These are phyloP conservation scores for Oophaga pumilio DNA, from an alignment of 2,113 vertebrate genomes.

Conservation along the genomic window DNA sequence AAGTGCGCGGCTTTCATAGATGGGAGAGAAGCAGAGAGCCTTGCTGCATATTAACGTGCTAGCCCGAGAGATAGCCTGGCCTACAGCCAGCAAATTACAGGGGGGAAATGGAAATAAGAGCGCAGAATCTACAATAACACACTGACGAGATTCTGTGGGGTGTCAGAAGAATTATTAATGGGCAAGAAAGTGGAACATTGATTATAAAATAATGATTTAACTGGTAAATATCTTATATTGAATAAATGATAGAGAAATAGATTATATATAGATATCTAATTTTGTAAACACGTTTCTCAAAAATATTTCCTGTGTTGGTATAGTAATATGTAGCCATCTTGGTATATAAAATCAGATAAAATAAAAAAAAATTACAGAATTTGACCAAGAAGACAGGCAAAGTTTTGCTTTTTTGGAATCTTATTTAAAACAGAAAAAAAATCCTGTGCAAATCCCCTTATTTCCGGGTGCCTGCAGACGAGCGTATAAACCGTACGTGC, in stretches of 20 bases:
- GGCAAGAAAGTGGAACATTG: background rate
- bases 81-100: slow-evolving; percentile 77
- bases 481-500: too few relatives aligned
- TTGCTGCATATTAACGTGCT: slow-evolving; percentile 68
- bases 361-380: too few relatives aligned
- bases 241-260: too few relatives aligned
- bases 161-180: background rate
- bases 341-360: too few relatives aligned
- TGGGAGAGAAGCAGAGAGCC: slow-evolving; percentile 73
- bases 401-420: too few relatives aligned
- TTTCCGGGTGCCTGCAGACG: too few relatives aligned
- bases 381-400: too few relatives aligned
- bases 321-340: too few relatives aligned
- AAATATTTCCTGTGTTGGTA: too few relatives aligned
- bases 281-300: too few relatives aligned
- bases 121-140: slow-evolving; percentile 59
- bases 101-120: slow-evolving; percentile 69
- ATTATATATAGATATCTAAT: background rate
- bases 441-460: too few relatives aligned
- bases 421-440: too few relatives aligned
- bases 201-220: background rate
- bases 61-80: slow-evolving; percentile 72
- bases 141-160: background rate
- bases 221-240: background rate
- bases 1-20: slow-evolving; percentile 83